A percentile compares a stretch with the other conserved stretches of the same genome.
Evolutionary conservation across 2,888 invertebrate genomes (phyloP).

Genomic region (Crocallis elinguaria): DNA sequence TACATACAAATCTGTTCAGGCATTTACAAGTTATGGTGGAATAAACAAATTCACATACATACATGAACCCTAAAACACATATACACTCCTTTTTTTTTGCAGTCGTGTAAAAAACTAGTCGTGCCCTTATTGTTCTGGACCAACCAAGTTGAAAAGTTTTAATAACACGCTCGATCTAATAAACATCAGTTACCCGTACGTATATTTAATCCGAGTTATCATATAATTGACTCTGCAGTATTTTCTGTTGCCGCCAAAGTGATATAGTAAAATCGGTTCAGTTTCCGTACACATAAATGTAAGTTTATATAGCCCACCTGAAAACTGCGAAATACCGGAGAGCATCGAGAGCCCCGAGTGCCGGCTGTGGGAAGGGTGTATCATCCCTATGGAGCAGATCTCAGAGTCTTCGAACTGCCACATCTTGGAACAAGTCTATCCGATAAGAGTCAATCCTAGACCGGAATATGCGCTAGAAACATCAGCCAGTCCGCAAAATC

Average conservation of each 20-base stretch:
- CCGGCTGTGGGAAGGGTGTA: slow-evolving; percentile 86
- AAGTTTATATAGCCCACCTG: slow-evolving; percentile 58
- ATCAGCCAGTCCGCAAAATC: slow-evolving; percentile 4
- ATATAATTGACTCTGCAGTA: background rate
- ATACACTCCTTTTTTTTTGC: no score
- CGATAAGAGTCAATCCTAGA: slow-evolving; percentile 3
- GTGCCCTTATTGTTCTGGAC: no score
- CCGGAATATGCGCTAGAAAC: slow-evolving; percentile 1
- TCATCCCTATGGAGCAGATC: slow-evolving; percentile 95
- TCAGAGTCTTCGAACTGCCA: slow-evolving; percentile 90
- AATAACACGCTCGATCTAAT: no score
- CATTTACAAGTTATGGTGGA: no score
- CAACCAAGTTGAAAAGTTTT: no score
- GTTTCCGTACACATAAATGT: slow-evolving; percentile 7
- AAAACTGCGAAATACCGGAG: slow-evolving; percentile 75
- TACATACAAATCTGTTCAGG: no score
- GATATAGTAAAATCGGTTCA: slow-evolving; percentile 32
- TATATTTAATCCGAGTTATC: background rate
- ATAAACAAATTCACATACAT: no score
- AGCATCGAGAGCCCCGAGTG: slow-evolving; percentile 88
- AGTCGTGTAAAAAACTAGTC: no score
- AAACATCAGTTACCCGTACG: no score
- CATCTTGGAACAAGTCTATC: slow-evolving; percentile 63
- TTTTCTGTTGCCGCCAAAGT: slow-evolving; percentile 8
- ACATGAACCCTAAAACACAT: no score